phyloP scores from a whole-genome alignment of 1,140 invertebrate species.

The Spodoptera litura region DNA sequence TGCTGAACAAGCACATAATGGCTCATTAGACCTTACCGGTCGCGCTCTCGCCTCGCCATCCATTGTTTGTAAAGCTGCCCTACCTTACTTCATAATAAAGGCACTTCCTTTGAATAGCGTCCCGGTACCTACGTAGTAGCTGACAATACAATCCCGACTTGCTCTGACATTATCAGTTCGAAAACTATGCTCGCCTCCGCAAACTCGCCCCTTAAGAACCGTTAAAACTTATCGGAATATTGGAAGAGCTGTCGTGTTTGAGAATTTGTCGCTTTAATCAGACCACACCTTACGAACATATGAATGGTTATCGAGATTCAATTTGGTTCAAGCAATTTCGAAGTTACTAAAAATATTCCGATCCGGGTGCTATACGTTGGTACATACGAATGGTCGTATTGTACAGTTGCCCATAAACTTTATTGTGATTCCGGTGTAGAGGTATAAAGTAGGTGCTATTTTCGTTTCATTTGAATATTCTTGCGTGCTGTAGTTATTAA shows the following conservation, averaged over 20 bases:
- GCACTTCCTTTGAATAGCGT: conserved; percentile 59
- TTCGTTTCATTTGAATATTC: conserved; percentile 33
- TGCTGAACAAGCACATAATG: conserved; percentile 65
- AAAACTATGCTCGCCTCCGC: conserved; percentile 53
- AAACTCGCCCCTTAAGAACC: conserved; percentile 52
- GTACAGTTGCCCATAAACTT: conserved; percentile 24
- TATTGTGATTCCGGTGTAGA: conserved; percentile 26
- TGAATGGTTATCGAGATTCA: conserved; percentile 56
- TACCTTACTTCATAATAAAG: conserved; percentile 67
- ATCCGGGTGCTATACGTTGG: background rate
- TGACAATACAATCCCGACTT: conserved; percentile 55
- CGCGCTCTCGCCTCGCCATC: conserved; percentile 58
- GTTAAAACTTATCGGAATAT: conserved; percentile 55
- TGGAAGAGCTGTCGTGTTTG: conserved; percentile 47
- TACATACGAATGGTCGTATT: conserved; percentile 45
- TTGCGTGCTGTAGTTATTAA: background rate
- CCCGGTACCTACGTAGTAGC: conserved; percentile 42
- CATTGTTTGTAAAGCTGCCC: conserved; percentile 73
- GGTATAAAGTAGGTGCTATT: conserved; percentile 32
- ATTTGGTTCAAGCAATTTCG: conserved; percentile 43
- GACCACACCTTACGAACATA: conserved; percentile 52
- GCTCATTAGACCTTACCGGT: conserved; percentile 73
- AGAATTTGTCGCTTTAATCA: conserved; percentile 64
- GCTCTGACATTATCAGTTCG: conserved; percentile 55
- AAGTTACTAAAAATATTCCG: conserved; percentile 31